phyloP scores from a whole-genome alignment of 2,113 vertebrate species.

The Antidorcas marsupialis region DNA sequence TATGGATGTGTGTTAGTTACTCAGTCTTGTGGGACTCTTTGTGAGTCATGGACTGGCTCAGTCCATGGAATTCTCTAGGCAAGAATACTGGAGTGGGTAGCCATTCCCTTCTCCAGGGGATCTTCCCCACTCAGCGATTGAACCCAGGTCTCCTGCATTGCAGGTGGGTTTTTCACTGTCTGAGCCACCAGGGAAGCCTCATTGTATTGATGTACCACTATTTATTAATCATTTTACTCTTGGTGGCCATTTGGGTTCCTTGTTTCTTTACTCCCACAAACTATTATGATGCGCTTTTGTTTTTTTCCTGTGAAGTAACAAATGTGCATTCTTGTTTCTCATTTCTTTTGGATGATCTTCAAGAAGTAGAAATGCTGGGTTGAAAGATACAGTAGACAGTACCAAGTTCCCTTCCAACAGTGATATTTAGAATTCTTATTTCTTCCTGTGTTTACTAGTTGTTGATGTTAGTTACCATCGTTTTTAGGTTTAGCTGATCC shows the following conservation, averaged over 20 bases:
- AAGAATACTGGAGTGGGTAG: neutral
- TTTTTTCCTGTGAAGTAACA: neutral
- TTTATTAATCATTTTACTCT: neutral
- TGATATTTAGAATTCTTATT: neutral
- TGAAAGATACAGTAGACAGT: neutral
- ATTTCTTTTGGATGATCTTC: neutral
- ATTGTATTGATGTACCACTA: neutral
- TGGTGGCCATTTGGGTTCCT: neutral
- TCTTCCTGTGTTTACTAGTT: neutral
- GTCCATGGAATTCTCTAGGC: neutral
- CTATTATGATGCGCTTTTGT: neutral
- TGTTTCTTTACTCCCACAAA: neutral
- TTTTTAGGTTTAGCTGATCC: neutral
- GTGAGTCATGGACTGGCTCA: neutral
- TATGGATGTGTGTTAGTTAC: neutral
- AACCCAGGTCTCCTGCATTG: neutral
- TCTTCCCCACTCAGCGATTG: neutral
- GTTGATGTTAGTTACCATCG: neutral
- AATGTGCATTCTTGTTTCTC: neutral
- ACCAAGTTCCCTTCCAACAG: neutral
- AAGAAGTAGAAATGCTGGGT: neutral
- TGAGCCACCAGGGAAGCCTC: neutral
- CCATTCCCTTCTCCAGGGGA: neutral
- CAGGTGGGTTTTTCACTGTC: neutral
- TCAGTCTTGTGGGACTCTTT: neutral